These are phyloP conservation scores for Torymus aiolomorphi DNA, from an alignment of 2,888 invertebrate species.

Conservation along the genomic window DNA sequence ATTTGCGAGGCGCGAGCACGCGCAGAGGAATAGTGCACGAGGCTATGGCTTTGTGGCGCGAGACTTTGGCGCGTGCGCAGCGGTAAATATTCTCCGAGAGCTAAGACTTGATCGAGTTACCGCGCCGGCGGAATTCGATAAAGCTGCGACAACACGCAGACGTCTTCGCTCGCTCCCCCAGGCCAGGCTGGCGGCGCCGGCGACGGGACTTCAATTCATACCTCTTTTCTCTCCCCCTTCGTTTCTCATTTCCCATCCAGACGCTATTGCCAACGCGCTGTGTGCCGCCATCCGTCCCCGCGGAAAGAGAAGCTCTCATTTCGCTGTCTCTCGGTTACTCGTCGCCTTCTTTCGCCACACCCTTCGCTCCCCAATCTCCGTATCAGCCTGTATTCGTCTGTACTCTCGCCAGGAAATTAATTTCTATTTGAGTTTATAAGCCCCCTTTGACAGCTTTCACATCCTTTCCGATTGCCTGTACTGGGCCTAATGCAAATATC, in stretches of 20 bases:
- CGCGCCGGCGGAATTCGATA: constrained; percentile 64
- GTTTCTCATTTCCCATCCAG: constrained; percentile 54
- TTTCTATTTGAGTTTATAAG: constrained; percentile 39
- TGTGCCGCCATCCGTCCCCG: constrained; percentile 43
- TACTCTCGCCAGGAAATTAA: constrained; percentile 29
- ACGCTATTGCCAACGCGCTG: constrained; percentile 24
- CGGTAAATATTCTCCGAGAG: constrained; percentile 63
- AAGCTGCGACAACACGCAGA: constrained; percentile 62
- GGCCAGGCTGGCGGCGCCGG: too few species aligned
- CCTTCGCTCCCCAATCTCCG: background rate
- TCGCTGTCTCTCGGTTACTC: constrained; percentile 59
- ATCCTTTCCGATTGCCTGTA: too few species aligned
- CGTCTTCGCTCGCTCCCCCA: background rate
- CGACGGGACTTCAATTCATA: constrained; percentile 35
- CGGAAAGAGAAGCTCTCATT: constrained; percentile 10
- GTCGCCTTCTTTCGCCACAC: background rate
- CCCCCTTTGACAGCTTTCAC: background rate
- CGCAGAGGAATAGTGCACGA: background rate
- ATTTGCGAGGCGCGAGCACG: too few species aligned
- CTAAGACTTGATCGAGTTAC: constrained; percentile 64
- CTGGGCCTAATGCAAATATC: too few species aligned
- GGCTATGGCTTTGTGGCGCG: constrained; percentile 2
- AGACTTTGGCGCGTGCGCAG: constrained; percentile 45
- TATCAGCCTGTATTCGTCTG: background rate
- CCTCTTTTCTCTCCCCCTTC: constrained; percentile 26